phyloP scores from a whole-genome alignment of 2,797 vertebrate genomes.

The Pseudomugil tenellus region DNA sequence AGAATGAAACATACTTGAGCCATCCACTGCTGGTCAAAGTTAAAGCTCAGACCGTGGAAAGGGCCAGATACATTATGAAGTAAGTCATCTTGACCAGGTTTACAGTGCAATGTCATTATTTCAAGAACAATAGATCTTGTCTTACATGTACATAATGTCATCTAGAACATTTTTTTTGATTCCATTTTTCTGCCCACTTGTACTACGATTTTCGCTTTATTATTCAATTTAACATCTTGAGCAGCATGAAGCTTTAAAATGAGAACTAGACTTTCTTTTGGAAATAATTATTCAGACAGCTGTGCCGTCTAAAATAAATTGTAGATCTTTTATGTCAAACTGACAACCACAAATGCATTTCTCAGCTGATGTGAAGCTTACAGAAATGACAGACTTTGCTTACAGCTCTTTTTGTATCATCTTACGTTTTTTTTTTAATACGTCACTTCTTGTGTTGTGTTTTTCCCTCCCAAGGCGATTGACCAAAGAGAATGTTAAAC shows the following conservation, averaged over 20 bases:
- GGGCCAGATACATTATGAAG: constrained; percentile 99
- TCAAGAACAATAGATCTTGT: not conserved
- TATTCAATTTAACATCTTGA: not conserved
- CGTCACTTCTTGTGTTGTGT: constrained; percentile 17
- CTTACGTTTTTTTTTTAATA: constrained; percentile 29
- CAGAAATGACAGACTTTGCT: constrained; percentile 33
- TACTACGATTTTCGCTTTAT: not conserved
- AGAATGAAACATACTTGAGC: constrained; percentile 95
- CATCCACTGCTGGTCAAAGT: constrained; percentile 96
- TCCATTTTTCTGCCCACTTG: not conserved
- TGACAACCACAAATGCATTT: constrained; percentile 29
- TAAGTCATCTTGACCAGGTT: constrained; percentile 78
- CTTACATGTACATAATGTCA: too few species aligned
- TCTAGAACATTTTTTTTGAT: too few species aligned
- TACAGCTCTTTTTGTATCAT: constrained; percentile 5
- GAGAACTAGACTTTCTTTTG: not conserved
- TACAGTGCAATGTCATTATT: not conserved
- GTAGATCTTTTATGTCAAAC: constrained; percentile 8
- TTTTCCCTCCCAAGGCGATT: constrained; percentile 83
- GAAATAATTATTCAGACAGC: constrained; percentile 17
- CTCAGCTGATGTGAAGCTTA: constrained; percentile 12
- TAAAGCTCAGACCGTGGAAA: constrained; percentile 97
- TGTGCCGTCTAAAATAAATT: constrained; percentile 10
- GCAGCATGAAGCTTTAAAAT: not conserved
- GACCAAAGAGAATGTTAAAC: constrained; percentile 98